Evolutionary conservation across 2,797 vertebrate genomes (phyloP).

Genomic region (Ciconia nigra): DNA sequence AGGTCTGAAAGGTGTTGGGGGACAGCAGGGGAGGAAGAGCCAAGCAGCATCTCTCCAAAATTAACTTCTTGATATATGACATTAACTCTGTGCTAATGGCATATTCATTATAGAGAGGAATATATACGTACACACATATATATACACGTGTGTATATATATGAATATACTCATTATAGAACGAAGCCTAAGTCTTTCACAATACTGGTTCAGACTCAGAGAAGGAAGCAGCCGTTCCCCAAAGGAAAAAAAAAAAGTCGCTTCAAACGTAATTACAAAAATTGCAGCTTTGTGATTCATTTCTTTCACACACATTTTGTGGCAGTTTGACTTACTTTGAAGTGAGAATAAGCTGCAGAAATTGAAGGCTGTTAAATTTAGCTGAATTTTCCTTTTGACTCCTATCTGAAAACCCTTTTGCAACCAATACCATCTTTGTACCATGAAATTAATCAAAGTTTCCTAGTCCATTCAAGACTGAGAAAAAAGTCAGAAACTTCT

Average conservation of each 20-base stretch:
- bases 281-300: background rate
- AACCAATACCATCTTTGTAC: background rate
- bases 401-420: background rate
- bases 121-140: background rate
- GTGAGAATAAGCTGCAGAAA: background rate
- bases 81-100: background rate
- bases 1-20: background rate
- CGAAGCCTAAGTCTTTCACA: background rate
- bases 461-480: background rate
- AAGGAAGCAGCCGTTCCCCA: background rate
- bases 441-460: background rate
- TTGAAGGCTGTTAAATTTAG: background rate
- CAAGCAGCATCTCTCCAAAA: background rate
- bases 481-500: background rate
- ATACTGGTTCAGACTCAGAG: background rate
- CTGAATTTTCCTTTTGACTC: background rate
- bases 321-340: background rate
- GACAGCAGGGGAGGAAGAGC: background rate
- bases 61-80: background rate
- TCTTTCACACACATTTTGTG: background rate
- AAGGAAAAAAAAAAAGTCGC: background rate
- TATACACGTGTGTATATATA: fast-evolving
- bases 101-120: background rate
- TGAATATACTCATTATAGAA: background rate
- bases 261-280: background rate